These are phyloP conservation scores for Hedychridium roseum DNA, from an alignment of 2,888 invertebrate genomes.

Conservation along the genomic window DNA sequence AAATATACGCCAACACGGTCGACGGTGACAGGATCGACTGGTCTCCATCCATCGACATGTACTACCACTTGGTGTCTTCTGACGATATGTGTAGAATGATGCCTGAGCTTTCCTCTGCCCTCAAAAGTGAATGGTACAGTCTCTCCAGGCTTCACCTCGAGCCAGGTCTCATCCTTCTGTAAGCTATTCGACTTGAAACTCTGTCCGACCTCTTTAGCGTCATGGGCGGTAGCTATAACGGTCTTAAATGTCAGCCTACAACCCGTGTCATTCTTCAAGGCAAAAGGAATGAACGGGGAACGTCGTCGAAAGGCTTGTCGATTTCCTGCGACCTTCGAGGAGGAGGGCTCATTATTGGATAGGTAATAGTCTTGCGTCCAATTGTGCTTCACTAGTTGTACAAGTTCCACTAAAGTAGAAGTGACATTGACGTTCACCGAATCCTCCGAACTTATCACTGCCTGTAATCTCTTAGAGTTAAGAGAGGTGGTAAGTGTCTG, in stretches of 20 bases:
- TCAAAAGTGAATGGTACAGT: conserved; percentile 89
- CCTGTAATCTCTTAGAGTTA: conserved; percentile 70
- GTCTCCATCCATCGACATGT: conserved; percentile 89
- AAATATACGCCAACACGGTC: conserved; percentile 97
- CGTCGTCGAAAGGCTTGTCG: conserved; percentile 75
- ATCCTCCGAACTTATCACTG: conserved; percentile 74
- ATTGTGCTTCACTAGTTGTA: conserved; percentile 80
- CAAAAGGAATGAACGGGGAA: conserved; percentile 94
- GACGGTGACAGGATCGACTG: conserved; percentile 88
- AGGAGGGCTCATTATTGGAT: conserved; percentile 48
- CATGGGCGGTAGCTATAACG: conserved; percentile 75
- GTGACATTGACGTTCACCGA: conserved; percentile 89
- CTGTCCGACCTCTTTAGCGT: conserved; percentile 46
- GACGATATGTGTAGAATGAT: conserved; percentile 78
- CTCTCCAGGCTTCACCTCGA: conserved; percentile 75
- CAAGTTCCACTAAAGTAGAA: conserved; percentile 84
- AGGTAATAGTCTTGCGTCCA: conserved; percentile 86
- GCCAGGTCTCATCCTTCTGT: conserved; percentile 72
- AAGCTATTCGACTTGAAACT: conserved; percentile 56
- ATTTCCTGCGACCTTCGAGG: conserved; percentile 58
- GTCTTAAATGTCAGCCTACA: conserved; percentile 87
- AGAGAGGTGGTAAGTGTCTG: conserved; percentile 69
- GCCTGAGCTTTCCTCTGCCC: conserved; percentile 74
- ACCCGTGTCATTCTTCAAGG: conserved; percentile 91
- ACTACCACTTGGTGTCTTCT: conserved; percentile 88